Evolutionary conservation across 2,888 invertebrate genomes (phyloP), one percentile per base, ranked within the genome.

Genomic region (Drosophila pegasa): DNA sequence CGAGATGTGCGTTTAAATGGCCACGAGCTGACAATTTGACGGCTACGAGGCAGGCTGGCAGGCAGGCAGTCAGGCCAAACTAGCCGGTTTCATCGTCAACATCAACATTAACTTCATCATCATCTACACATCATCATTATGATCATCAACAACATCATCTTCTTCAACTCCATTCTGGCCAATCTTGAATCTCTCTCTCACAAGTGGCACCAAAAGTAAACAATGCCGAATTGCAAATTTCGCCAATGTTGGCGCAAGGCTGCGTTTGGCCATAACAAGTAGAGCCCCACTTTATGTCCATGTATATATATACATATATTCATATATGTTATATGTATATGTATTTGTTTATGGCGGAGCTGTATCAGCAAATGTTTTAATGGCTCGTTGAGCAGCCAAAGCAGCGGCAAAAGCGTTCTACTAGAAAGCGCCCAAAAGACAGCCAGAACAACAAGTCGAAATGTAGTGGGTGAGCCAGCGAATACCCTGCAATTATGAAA

Each of bases 331-430:
- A 3, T 37, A 18, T 50, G 0, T 50, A 1, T 48, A 8, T 38
- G 20, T 67, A 31, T 70, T 70, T 71, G 56, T 63, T 41, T 70
- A 71, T 58, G 35, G 64, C 33, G 72, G 59, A 57, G 80, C 76
- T 77, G 66, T 71, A 83, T 82, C 82, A 85, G 73, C 82, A 85
- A 77, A 83, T 79, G 80, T 86, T 83, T 83, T 71, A 85, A 87
- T 69, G 82, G 82, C 71, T 87, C 88, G 82, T 83, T 83, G 77
- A 68, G 65, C 81, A 81, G 71, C 56, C 59, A 69, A 65, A 65
- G 41, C 61, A 77, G 74, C 74, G 75, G 54, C 71, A 77, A 67
- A 64, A 79, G 63, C 77, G 63, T 78, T 78, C 80, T 80, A 63
- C 57, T 58, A 72, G 72, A 77, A 76, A 77, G 67, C 59, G 62